Base-by-base conservation (phyloP, 53 echinoderm and acorn worm genomes). In the Arbacia lixula region DNA sequence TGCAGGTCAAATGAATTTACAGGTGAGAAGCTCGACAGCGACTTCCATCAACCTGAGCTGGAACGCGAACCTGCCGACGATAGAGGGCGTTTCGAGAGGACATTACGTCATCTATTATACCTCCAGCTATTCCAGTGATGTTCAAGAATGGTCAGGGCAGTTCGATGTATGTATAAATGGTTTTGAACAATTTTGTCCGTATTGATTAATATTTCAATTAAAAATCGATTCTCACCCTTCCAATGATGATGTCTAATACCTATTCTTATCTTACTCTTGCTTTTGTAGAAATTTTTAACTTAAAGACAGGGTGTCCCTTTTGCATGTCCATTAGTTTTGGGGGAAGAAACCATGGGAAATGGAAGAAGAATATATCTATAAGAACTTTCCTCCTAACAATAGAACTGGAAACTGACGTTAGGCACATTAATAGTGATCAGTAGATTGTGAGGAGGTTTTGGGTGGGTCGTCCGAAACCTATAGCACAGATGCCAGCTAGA, bases 1-100 rank as follows among this genome's bases (percentile, higher is more conserved):
- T 55, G 19, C 50, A 94, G 91, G 91, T 49, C 60, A 71, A 61
- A 87, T 88, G 78, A 95, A 93, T 74, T 72, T 95, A 11, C 92
- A 93, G 72, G 84, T 95, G 14, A 86, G 92, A 27, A 95, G 95
- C 80, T 88, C 92, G 36, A 93, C 95, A 29, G 32, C 88, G 33
- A 92, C 85, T 21, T 93, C 95, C 41, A 91, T 95, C 78, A 95
- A 95, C 41, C 86, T 96, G 12, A 81, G 91, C 40, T 96, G 96
- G 96, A 89, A 96, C 65, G 32, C 85, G 4, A 89, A 93, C 54
- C 67, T 93, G 16, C 91, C 93, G 12, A 38, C 68, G 16, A 46
- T 56, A 1, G 80, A 81, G 29, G 33, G 35, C 6, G 6, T 40
- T 36, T 10, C 36, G 36, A 53, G 41, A 46, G 93, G 89, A 0